These are phyloP conservation scores for Trichopria drosophilae DNA, from an alignment of 2,888 invertebrate genomes.

Conservation along the genomic window DNA sequence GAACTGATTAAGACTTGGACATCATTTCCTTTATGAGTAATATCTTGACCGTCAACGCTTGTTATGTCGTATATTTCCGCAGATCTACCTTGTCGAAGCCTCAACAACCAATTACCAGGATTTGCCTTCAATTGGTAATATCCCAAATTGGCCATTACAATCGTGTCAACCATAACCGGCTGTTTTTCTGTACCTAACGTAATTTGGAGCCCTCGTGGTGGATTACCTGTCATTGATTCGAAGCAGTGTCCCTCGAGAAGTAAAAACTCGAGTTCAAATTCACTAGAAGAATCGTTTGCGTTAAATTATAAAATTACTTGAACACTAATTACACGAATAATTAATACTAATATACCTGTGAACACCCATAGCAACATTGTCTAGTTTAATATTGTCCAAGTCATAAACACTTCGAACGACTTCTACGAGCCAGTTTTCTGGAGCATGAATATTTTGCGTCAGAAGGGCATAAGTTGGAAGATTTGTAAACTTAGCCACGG, in stretches of 20 bases:
- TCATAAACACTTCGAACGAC: constrained; percentile 91
- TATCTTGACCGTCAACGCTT: constrained; percentile 61
- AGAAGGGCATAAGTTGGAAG: constrained; percentile 90
- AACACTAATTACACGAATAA: constrained; percentile 11
- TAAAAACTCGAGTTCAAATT: constrained; percentile 93
- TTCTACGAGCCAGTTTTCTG: constrained; percentile 96
- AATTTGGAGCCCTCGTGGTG: constrained; percentile 96
- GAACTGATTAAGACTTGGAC: constrained; percentile 79
- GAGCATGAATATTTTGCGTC: constrained; percentile 86
- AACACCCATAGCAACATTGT: constrained; percentile 86
- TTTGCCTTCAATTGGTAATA: constrained; percentile 98
- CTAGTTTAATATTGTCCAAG: constrained; percentile 94
- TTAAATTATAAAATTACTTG: not conserved
- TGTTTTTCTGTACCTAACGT: constrained; percentile 82
- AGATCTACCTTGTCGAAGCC: constrained; percentile 89
- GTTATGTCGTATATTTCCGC: constrained; percentile 90
- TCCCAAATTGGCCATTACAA: constrained; percentile 99
- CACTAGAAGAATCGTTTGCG: constrained; percentile 70
- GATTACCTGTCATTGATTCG: constrained; percentile 86
- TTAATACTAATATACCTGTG: constrained; percentile 66
- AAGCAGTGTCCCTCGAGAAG: constrained; percentile 97
- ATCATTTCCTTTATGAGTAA: constrained; percentile 57
- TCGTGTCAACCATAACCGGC: constrained; percentile 87
- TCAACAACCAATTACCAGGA: constrained; percentile 93
- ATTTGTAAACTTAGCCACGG: constrained; percentile 82